Evolutionary conservation across 2,888 invertebrate species (phyloP), one percentile per base, ranked within the genome.

Genomic region (Patella pellucida): DNA sequence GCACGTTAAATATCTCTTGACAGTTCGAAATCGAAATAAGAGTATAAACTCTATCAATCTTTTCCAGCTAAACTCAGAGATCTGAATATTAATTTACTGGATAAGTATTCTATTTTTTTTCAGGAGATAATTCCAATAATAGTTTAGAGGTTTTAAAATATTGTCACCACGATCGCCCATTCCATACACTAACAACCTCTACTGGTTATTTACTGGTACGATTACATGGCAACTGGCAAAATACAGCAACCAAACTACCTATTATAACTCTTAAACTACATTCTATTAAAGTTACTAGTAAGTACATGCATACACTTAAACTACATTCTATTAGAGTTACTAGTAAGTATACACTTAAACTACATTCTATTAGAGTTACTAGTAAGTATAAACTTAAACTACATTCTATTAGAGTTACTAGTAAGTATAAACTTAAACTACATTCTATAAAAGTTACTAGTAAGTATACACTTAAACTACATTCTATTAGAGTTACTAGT

Each of bases 171-270:
- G 62, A 62, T 62, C 62, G 23, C 19, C 62, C 62, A 62, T 62
- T 62, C 62, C 62, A 62, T 62, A 62, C 19, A 19, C 62, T 62
- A 62, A 15, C 23, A 12, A 62, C 62, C 12, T 62, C 62, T 12
- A 23, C 23, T 11, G 62, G 23, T 23, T 23, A 23, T 19, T 62
- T 62, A 14, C 14, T 12, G 9, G 23, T 62, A 62, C 62, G 23
- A 23, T 12, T 62, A 19, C 62, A 62, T 62, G 62, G 62, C 23
- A 62, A 62, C 62, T 62, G 62, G 62, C 23, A 19, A 62, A 19
- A 23, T 62, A 23, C 62, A 62, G 62, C 62, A 62, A 62, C 62
- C 62, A 23, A 62, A 62, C 62, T 62, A 19, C 62, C 62, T 23
- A 23, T 23, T 11, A 62, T 62, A 62, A 62, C 62, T 62, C 23